Conservation (phyloP, 2,113 vertebrate species). For the Caranx melampygus region DNA sequence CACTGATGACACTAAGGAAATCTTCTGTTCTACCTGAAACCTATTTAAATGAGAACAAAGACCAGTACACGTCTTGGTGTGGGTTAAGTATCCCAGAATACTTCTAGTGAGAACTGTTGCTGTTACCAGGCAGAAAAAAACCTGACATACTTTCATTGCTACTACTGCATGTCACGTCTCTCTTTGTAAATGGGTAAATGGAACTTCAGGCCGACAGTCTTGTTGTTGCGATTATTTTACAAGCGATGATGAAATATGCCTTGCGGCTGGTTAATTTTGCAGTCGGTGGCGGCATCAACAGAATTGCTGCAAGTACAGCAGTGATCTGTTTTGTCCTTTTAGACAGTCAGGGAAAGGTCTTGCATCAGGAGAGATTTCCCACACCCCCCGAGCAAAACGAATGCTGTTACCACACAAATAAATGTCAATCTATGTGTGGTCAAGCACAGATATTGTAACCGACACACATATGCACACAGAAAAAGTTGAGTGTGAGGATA, state of each 20-base stretch:
- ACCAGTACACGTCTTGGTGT: neutral
- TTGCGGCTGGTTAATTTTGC: conserved; percentile 3
- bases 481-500: neutral
- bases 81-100: neutral
- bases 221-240: neutral
- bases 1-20: conserved; percentile 21
- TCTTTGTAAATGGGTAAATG: neutral
- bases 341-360: conserved; percentile 37
- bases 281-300: conserved; percentile 5
- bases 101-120: neutral
- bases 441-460: neutral
- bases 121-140: neutral
- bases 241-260: neutral
- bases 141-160: neutral
- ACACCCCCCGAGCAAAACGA: conserved; percentile 25
- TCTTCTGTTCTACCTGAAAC: conserved; percentile 16
- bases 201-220: neutral
- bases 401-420: conserved; percentile 46
- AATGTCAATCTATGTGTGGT: conserved; percentile 24
- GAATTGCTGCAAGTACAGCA: conserved; percentile 2
- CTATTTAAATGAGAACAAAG: conserved; percentile 29
- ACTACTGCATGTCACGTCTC: neutral
- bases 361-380: conserved; percentile 9
- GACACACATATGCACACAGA: neutral
- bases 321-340: conserved; percentile 30